phyloP scores from a whole-genome alignment of 2,888 invertebrate species.

The Melipona beecheii region DNA sequence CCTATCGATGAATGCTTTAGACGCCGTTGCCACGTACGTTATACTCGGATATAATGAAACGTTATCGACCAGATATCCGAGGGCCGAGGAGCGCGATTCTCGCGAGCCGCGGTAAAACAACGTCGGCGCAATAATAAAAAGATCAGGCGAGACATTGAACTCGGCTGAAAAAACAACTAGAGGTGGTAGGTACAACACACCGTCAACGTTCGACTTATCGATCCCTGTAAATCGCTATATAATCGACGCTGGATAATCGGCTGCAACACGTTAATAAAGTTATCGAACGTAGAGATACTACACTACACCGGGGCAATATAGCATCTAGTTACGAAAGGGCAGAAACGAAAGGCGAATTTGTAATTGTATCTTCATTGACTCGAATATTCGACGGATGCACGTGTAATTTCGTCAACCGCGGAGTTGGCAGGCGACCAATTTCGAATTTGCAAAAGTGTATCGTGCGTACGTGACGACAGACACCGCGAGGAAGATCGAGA shows the following conservation, averaged over 20 bases:
- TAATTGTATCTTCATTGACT: background rate
- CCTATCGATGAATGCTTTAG: slow-evolving; percentile 29
- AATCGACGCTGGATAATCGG: background rate
- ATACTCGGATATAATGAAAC: slow-evolving; percentile 50
- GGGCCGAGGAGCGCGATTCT: slow-evolving; percentile 15
- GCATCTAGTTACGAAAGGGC: background rate
- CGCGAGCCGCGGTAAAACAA: slow-evolving; percentile 19
- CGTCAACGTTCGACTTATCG: background rate
- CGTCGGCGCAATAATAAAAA: background rate
- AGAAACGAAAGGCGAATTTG: background rate
- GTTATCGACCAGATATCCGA: slow-evolving; percentile 43
- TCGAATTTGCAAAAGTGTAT: slow-evolving; percentile 33
- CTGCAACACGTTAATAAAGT: background rate
- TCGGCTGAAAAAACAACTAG: slow-evolving; percentile 1
- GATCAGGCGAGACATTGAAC: slow-evolving; percentile 24
- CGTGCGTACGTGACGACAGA: slow-evolving; percentile 39
- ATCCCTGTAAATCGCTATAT: background rate
- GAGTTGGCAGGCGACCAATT: slow-evolving; percentile 24
- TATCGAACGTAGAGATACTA: background rate
- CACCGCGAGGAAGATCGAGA: slow-evolving; percentile 21
- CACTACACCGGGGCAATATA: background rate
- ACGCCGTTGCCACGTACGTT: slow-evolving; percentile 42
- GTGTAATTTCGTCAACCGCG: background rate
- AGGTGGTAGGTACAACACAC: background rate
- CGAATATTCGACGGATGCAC: background rate